Base-by-base conservation (phyloP, 1,140 invertebrate species). In the Drosophila obscura region DNA sequence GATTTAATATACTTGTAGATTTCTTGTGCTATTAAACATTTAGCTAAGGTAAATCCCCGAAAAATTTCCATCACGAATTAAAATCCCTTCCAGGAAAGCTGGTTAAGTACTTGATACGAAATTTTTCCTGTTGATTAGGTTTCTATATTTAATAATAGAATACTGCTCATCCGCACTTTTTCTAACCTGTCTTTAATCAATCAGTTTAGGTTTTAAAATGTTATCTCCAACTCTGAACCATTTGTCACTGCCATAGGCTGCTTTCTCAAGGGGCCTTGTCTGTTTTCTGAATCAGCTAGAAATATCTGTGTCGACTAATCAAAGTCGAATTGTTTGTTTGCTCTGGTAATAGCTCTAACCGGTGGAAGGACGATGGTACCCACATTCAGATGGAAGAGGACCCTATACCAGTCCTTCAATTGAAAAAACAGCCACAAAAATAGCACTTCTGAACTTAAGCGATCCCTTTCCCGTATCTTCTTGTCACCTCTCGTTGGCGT, bases 151-250 rank as follows among this genome's bases (percentile, higher is more conserved):
- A 57, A 11, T 49, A 68, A 69, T 69, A 68, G 63, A 43, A 57
- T 13, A 13, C 8, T 8, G 8, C 45, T 66, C 15, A n/a, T n/a
- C n/a, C n/a, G n/a, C n/a, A n/a, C n/a, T n/a, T 16, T 9, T 19
- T 4, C 43, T 13, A 24, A 68, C 28, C 26, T 69, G 66, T 57
- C 35, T 69, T 39, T 58, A 58, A 69, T 57, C 44, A 69, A 69
- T 69, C 66, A 56, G 31, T 8, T 45, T 19, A 9, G 31, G 19
- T 6, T 48, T 28, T 19, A 9, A 16, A 15, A 22, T 68, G 58
- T 69, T 67, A 19, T 31, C 35, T 22, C 35, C 51, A 50, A 43
- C 4, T 22, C 16, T 5, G 43, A 55, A 24, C 24, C n/a, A 58
- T 69, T 68, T 56, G 50, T 69, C 52, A 31, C 28, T 58, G 66